A percentile compares a stretch with the other conserved stretches of the same genome.
Evolutionary conservation across 2,888 invertebrate species (phyloP).

Genomic region (Agonum fuliginosum): DNA sequence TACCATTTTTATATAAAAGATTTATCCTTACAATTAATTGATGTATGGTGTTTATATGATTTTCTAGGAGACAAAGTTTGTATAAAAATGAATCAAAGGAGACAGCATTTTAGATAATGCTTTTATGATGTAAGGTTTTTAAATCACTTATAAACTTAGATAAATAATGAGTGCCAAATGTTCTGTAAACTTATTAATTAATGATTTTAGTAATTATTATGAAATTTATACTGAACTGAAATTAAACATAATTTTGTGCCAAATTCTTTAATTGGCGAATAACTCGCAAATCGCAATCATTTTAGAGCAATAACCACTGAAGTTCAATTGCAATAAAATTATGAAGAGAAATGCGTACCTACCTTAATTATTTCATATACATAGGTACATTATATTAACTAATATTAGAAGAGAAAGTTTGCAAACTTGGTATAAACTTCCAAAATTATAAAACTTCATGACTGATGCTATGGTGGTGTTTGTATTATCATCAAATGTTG

Average conservation of each 20-base stretch:
- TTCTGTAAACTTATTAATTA: background rate
- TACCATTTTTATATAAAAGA: constrained; percentile 13
- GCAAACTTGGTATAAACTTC: constrained; percentile 26
- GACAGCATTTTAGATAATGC: background rate
- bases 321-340: constrained; percentile 53
- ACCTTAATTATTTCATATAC: constrained; percentile 38
- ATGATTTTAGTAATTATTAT: background rate
- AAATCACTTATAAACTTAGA: constrained; percentile 1
- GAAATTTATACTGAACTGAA: background rate
- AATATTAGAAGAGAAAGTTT: constrained; percentile 14
- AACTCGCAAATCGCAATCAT: constrained; percentile 31
- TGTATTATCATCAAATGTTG: background rate
- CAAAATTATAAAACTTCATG: background rate
- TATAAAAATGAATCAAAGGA: background rate
- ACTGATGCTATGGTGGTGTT: background rate
- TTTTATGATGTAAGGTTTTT: no score
- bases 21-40: constrained; percentile 18
- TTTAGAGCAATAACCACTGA: constrained; percentile 57
- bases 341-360: constrained; percentile 33
- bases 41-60: constrained; percentile 6
- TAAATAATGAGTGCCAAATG: constrained; percentile 26
- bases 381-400: constrained; percentile 1
- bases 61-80: background rate
- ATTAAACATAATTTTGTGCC: constrained; percentile 33
- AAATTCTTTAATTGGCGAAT: constrained; percentile 30